phyloP scores from a whole-genome alignment of 2,888 invertebrate species.

The Heterodera filipjevi region DNA sequence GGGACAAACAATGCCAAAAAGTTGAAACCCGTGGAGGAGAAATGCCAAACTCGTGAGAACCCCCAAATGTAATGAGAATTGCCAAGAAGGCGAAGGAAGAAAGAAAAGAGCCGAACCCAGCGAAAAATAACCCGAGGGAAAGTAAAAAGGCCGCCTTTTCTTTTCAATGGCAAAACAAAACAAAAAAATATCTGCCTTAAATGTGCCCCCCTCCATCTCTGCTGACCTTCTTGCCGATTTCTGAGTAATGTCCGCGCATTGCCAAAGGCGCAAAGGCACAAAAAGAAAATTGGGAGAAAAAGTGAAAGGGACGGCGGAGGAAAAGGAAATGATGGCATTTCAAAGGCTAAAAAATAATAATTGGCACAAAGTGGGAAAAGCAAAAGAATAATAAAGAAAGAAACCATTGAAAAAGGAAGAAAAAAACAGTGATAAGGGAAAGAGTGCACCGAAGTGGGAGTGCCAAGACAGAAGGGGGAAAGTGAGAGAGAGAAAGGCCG shows the following conservation, averaged over 20 bases:
- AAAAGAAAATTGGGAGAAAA: not conserved
- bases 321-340: not conserved
- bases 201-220: not conserved
- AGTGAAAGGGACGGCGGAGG: not conserved
- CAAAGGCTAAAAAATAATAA: not conserved
- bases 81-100: too few relatives aligned
- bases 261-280: not conserved
- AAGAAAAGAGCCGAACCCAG: too few relatives aligned
- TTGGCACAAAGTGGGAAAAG: not conserved
- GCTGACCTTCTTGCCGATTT: slow-evolving; percentile 2
- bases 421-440: not conserved
- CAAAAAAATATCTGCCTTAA: too few relatives aligned
- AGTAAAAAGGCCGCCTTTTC: too few relatives aligned
- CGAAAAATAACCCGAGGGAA: too few relatives aligned
- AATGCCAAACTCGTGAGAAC: too few relatives aligned
- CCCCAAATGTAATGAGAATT: too few relatives aligned
- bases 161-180: too few relatives aligned
- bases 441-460: not conserved
- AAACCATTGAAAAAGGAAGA: not conserved
- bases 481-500: not conserved
- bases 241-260: slow-evolving; percentile 1
- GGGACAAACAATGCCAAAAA: too few relatives aligned
- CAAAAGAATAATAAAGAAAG: not conserved
- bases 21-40: too few relatives aligned
- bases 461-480: not conserved